Evolutionary conservation across 2,888 invertebrate genomes (phyloP), one percentile per base, ranked within the genome.

Genomic region (Hydrotaea cyrtoneurina): DNA sequence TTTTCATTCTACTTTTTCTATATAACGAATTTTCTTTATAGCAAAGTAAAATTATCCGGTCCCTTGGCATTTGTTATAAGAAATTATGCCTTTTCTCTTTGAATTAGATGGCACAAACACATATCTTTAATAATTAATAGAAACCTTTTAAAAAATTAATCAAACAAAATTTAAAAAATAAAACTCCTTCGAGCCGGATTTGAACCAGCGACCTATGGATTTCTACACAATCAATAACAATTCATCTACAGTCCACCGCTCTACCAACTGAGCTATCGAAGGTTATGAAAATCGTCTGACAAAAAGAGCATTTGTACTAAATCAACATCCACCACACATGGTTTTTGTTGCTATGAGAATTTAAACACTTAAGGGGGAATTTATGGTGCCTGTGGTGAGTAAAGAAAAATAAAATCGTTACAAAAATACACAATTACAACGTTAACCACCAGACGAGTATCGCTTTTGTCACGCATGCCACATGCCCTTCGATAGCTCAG

Each of bases 151-250:
- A 23, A 13, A 21, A 53, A 53, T n/a, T 26, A 71, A 71, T 0
- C 7, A 53, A 55, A 81, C 77, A 76, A 71, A 82, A n/a, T n/a
- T n/a, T n/a, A 77, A 76, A 78, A 71, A 80, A 78, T 80, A 80
- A 26, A 36, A 50, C 11, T 80, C 83, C 86, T 80, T 94, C 94
- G 94, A 94, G 93, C 94, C 94, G 94, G 94, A 94, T 94, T 94
- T 94, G 94, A 94, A 94, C 94, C 94, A 94, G 94, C 93, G 94
- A 94, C 94, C 94, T 94, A 94, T 94, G 94, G 94, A 94, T 94
- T 83, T 89, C 91, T 89, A 86, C 43, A 7, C 43, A 10, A 19
- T 26, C 23, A 15, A 50, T 66, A 31, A 43, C 2, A n/a, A n/a
- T 78, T 57, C 31, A 19, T 19, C 89, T 89, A 89, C 89, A 89